Base-by-base conservation (phyloP, 2,797 vertebrate genomes). In the Siniperca undulata region DNA sequence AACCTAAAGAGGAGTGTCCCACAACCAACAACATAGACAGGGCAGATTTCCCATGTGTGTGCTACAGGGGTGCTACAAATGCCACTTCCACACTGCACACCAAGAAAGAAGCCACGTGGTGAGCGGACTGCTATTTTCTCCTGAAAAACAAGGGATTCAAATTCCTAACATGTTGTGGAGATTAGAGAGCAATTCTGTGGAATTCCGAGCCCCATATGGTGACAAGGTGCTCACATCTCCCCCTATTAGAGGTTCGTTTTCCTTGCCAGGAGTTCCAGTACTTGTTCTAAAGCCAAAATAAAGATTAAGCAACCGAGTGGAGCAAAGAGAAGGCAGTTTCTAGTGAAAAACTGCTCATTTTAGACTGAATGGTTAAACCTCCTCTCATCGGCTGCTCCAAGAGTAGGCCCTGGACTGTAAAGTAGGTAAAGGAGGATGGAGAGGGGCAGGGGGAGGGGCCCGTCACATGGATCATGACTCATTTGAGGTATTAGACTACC, bases 101-200 rank as follows among this genome's bases (percentile, higher is more conserved):
- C 80, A 72, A 85, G 84, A 78, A 55, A 82, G 30, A 85, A 84
- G 60, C 70, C 89, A 88, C 67, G 70, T 88, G 80, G 85, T 83
- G 83, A 77, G 74, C 34, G 64, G 62, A 36, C 80, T 46, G 90
- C 70, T 86, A 84, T 90, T 91, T 90, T 89, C 79, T 52, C 78
- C 83, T 62, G 71, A 76, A 91, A 91, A 92, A 92, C 88, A 92
- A 91, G 73, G 52, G 77, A 79, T 87, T 82, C 79, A 83, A 90
- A 94, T 94, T 92, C 82, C 88, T 82, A 79, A 90, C 92, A 93
- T 92, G 88, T 90, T 95, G 94, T 81, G 85, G 90, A 93, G 94
- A 95, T 95, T 94, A 94, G 86, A 84, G 86, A 83, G 55, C 85
- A 86, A 88, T 89, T 88, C 78, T 27, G 85, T 84, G 86, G 86